These are phyloP conservation scores for Odontocolon sp. DNA, from an alignment of 2,888 invertebrate genomes.

Conservation along the genomic window DNA sequence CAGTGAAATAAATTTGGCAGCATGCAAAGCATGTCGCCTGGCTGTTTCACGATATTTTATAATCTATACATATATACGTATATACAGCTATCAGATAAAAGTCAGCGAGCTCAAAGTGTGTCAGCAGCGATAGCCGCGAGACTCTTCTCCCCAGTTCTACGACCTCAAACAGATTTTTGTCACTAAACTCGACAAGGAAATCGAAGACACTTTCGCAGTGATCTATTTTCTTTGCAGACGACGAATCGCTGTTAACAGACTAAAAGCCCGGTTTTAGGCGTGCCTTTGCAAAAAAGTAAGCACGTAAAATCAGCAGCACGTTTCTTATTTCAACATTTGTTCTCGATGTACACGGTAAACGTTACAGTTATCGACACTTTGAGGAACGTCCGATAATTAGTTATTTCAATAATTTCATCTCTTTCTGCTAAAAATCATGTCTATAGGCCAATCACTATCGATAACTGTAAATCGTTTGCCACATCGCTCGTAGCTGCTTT, in stretches of 20 bases:
- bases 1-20: conserved; percentile 44
- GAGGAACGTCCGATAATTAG: neutral
- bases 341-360: neutral
- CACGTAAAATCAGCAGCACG: conserved; percentile 19
- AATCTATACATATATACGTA: conserved; percentile 54
- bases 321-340: neutral
- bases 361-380: neutral
- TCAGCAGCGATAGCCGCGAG: conserved; percentile 15
- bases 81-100: conserved; percentile 53
- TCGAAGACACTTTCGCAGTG: neutral
- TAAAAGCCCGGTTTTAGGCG: neutral
- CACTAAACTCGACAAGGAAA: neutral
- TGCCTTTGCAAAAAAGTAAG: conserved; percentile 5
- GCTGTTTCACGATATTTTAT: conserved; percentile 40
- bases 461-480: too few relatives aligned
- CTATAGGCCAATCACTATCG: too few relatives aligned
- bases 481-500: too few relatives aligned
- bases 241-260: conserved; percentile 11
- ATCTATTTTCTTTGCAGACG: conserved; percentile 15
- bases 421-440: too few relatives aligned
- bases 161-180: conserved; percentile 10
- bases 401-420: conserved; percentile 7
- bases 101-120: conserved; percentile 41
- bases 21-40: neutral
- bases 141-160: conserved; percentile 8